These are phyloP conservation scores for Malacoctenus gilli DNA, from an alignment of 2,797 vertebrate species.

Conservation along the genomic window DNA sequence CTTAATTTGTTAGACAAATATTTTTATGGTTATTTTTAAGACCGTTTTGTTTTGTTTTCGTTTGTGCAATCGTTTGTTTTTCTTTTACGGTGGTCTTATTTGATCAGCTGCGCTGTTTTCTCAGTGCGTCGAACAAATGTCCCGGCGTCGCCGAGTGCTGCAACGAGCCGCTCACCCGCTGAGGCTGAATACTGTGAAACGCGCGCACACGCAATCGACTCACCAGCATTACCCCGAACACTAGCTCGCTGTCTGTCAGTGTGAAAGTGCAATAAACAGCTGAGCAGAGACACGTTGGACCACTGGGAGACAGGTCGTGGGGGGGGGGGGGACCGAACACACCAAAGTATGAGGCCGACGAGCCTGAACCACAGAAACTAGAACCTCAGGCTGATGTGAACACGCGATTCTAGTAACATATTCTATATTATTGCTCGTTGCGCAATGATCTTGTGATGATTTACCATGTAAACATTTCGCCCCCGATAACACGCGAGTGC, in stretches of 20 bases:
- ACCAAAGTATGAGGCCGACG: conserved; percentile 23
- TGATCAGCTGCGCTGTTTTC: conserved; percentile 32
- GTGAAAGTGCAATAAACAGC: conserved; percentile 68
- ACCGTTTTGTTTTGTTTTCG: no score
- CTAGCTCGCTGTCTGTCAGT: conserved; percentile 50
- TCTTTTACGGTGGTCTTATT: conserved; percentile 49
- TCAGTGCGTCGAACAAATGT: conserved; percentile 61
- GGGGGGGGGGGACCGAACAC: conserved; percentile 10
- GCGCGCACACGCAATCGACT: conserved; percentile 6
- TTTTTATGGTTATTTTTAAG: conserved; percentile 77
- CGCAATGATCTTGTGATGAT: conserved; percentile 69
- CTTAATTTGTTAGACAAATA: conserved; percentile 79
- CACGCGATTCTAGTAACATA: conserved; percentile 23
- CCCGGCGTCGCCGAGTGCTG: conserved; percentile 46
- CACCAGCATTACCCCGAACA: conserved; percentile 60
- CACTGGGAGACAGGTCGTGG: conserved; percentile 14
- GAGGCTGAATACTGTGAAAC: conserved; percentile 69
- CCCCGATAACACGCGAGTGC: conserved; percentile 44
- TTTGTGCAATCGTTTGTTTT: conserved; percentile 78
- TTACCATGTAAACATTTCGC: conserved; percentile 80
- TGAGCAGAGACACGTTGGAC: conserved; percentile 24
- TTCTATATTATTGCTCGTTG: conserved; percentile 67
- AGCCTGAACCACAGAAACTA: conserved; percentile 16
- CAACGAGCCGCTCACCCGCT: conserved; percentile 34
- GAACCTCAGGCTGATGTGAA: conserved; percentile 1